Evolutionary conservation across 2,797 vertebrate species (phyloP).

Genomic region (Gymnopithys bicolor): DNA sequence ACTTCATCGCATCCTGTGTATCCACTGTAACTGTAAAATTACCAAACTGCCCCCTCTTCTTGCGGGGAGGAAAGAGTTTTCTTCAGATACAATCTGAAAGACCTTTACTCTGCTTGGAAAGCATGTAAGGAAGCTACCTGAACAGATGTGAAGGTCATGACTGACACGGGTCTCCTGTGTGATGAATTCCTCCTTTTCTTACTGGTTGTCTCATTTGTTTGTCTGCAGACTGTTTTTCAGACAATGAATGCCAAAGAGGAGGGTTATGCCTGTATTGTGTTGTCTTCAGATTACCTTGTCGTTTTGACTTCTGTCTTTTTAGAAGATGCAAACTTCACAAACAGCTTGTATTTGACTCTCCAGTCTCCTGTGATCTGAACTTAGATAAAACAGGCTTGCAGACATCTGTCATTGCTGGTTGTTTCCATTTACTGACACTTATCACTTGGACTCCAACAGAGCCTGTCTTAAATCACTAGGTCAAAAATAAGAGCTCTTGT

Average conservation of each 20-base stretch:
- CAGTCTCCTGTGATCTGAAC: not conserved
- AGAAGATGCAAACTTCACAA: not conserved
- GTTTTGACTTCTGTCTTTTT: slow-evolving; percentile 21
- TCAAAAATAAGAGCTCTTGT: slow-evolving; percentile 16
- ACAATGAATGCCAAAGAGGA: not conserved
- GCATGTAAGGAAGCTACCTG: not conserved
- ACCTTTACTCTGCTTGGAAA: not conserved
- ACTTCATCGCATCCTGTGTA: not conserved
- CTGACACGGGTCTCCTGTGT: not conserved
- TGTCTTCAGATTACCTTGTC: slow-evolving; percentile 9
- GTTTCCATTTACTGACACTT: slow-evolving; percentile 8
- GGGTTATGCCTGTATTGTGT: not conserved
- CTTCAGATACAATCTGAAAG: not conserved
- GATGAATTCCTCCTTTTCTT: not conserved
- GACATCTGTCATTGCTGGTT: not conserved
- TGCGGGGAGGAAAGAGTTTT: not conserved
- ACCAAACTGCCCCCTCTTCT: not conserved
- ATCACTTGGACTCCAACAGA: not conserved
- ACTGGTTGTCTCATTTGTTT: not conserved
- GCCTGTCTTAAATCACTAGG: not conserved
- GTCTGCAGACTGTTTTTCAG: not conserved
- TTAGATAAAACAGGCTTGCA: slow-evolving; percentile 1
- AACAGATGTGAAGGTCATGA: slow-evolving; percentile 3
- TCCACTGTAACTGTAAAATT: not conserved
- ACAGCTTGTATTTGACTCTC: not conserved